Conservation (phyloP, 2,113 vertebrate genomes). For the Calonectris borealis region DNA sequence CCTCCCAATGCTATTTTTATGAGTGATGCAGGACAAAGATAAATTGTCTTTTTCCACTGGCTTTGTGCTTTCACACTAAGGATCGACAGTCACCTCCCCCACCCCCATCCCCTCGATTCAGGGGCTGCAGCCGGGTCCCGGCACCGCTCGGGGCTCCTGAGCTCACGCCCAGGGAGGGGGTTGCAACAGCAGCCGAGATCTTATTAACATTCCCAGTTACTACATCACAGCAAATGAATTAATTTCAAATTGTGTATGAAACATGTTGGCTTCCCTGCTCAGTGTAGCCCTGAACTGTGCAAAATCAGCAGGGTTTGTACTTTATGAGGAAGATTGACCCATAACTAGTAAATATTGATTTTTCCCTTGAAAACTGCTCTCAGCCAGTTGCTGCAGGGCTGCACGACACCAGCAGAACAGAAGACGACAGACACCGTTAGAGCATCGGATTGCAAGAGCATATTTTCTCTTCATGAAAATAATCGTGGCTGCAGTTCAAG, state of each 20-base stretch:
- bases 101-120: not conserved
- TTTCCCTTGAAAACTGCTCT: not conserved
- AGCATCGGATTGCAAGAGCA: accelerated
- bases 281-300: not conserved
- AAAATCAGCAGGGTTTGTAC: not conserved
- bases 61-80: not conserved
- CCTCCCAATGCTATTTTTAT: not conserved
- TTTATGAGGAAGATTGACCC: not conserved
- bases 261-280: not conserved
- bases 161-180: not conserved
- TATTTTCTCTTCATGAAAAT: not conserved
- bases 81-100: accelerated
- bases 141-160: accelerated
- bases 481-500: not conserved
- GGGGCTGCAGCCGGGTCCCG: accelerated
- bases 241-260: not conserved
- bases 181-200: not conserved
- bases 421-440: accelerated
- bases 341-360: not conserved
- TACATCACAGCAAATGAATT: not conserved
- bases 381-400: not conserved
- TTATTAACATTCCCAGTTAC: not conserved
- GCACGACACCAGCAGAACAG: not conserved
- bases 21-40: not conserved
- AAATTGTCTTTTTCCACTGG: not conserved